Evolutionary conservation across 2,797 vertebrate species (phyloP).

Genomic region (Numenius phaeopus): DNA sequence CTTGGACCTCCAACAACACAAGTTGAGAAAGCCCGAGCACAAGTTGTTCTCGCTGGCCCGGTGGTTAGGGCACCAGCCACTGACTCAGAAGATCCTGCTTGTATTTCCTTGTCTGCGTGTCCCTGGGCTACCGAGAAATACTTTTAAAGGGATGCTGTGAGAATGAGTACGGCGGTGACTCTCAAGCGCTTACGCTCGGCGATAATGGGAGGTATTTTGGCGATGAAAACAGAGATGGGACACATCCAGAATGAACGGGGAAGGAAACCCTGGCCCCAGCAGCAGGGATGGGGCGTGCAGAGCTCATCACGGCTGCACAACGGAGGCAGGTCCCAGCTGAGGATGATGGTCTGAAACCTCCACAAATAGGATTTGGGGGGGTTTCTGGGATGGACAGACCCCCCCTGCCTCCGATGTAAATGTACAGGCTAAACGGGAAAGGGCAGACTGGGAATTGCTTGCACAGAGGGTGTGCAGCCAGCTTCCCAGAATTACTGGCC

Average conservation of each 20-base stretch:
- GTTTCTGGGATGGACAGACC: background rate
- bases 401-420: background rate
- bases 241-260: background rate
- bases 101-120: constrained; percentile 34
- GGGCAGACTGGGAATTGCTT: background rate
- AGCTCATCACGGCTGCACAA: background rate
- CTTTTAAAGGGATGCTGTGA: constrained; percentile 37
- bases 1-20: background rate
- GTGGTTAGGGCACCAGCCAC: constrained; percentile 37
- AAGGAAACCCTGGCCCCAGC: background rate
- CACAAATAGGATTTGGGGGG: background rate
- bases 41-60: constrained; percentile 42
- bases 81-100: constrained; percentile 51
- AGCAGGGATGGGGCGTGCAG: background rate
- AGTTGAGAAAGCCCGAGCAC: background rate
- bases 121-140: constrained; percentile 41
- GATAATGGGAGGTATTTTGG: background rate
- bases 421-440: background rate
- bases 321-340: background rate
- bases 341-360: background rate
- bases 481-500: background rate
- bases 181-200: accelerated
- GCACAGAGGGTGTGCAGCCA: background rate
- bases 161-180: background rate
- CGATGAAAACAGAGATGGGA: background rate